A percentile compares a stretch with the other conserved stretches of the same genome.
phyloP scores from a whole-genome alignment of 1,140 invertebrate genomes.

The Solenopsis invicta region DNA sequence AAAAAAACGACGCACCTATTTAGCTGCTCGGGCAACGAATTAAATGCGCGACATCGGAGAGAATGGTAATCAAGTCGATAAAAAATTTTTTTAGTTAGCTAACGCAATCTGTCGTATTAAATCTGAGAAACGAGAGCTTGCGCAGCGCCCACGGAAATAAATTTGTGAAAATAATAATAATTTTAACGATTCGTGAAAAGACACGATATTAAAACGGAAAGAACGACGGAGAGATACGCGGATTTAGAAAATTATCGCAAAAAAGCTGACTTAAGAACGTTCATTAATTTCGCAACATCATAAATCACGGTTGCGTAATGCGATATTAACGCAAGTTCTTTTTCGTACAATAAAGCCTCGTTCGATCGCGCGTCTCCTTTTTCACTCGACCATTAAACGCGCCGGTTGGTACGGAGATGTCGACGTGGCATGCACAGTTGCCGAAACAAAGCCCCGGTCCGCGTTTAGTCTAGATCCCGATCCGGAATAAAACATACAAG shows the following conservation, averaged over 20 bases:
- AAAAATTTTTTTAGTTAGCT: neutral
- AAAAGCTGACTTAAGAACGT: neutral
- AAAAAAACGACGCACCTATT: neutral
- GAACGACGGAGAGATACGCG: too few relatives aligned
- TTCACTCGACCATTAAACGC: neutral
- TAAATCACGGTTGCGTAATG: constrained; percentile 24
- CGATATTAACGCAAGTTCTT: neutral
- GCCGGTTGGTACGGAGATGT: neutral
- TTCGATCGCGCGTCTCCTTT: constrained; percentile 11
- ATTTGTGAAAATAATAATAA: constrained; percentile 7
- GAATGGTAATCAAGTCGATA: neutral
- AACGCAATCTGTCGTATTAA: neutral
- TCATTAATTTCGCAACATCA: constrained; percentile 17
- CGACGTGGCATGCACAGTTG: neutral
- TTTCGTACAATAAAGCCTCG: neutral
- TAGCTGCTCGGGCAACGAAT: neutral
- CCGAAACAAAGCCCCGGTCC: neutral
- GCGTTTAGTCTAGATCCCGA: neutral
- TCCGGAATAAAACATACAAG: constrained; percentile 22
- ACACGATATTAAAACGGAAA: neutral
- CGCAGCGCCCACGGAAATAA: too few relatives aligned
- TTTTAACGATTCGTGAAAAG: neutral
- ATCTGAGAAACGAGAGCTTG: neutral
- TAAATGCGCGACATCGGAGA: neutral
- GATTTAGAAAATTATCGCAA: neutral